Base-by-base conservation (phyloP, 2,888 invertebrate genomes). In the Torymus aiolomorphi region DNA sequence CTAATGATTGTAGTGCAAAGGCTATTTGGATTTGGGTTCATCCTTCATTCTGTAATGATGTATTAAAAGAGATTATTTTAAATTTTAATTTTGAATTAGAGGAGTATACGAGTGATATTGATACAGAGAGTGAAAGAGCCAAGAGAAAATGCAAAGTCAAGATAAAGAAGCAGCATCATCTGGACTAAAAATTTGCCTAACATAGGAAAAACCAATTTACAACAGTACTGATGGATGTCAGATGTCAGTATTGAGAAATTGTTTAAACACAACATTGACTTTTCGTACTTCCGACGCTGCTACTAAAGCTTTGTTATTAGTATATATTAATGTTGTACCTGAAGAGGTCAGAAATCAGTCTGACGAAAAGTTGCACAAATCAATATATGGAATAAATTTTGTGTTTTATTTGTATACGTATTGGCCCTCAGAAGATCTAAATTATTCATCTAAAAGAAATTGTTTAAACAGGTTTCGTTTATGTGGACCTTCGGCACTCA, bases 1-100 rank as follows among this genome's bases (percentile, higher is more conserved):
- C 81, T 1, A 83, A 79, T 69, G 77, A 82, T 56, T 77, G 74
- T 57, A 74, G 76, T 71, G 83, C 83, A 0, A 91, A 91, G 86
- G 92, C 90, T 8, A 86, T 97, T 20, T 97, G 97, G 96, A 88
- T 98, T 0, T 98, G 97, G 96, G 91, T 94, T 20, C 98, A 98
- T 92, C 96, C 98, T 11, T 93, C 95, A 65, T 92, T 92, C 90
- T 93, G 93, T 85, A 85, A 90, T 11, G 92, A 93, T 80, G 87
- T 94, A 16, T 84, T 95, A n/a, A 85, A 91, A 10, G 93, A 94
- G 80, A 85, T 90, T 52, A 80, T 85, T 42, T 56, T 67, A 0
- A 89, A 86, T 74, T 90, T 90, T 66, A 78, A 85, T n/a, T 88
- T 90, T 80, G 71, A 78, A 51, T 57, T 84, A 13, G 61, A 72